Conservation (phyloP, 2,797 vertebrate genomes). For the Tympanoctomys barrerae region DNA sequence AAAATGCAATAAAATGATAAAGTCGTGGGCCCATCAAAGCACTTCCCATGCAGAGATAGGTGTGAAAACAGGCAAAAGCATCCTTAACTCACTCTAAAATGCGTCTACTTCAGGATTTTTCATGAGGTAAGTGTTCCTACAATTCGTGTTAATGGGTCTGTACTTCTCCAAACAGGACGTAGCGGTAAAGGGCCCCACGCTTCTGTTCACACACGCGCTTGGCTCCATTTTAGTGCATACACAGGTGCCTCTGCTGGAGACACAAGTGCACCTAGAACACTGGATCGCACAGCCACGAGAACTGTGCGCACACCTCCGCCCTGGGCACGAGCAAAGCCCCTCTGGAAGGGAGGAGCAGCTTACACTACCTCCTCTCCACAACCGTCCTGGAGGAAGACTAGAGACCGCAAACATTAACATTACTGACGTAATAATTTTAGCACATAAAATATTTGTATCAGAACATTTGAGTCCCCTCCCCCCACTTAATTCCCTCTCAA, state of each 20-base stretch:
- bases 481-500: conserved; percentile 35
- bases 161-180: conserved; percentile 9
- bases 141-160: neutral
- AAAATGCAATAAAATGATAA: conserved; percentile 90
- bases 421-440: neutral
- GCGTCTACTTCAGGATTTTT: neutral
- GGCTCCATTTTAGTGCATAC: neutral
- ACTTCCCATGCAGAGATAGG: conserved; percentile 80
- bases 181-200: neutral
- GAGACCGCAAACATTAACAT: neutral
- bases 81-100: conserved; percentile 64
- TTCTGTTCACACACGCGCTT: conserved; percentile 33
- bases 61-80: conserved; percentile 78
- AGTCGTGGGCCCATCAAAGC: conserved; percentile 84
- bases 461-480: neutral
- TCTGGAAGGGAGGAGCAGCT: neutral
- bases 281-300: neutral
- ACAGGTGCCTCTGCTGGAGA: neutral
- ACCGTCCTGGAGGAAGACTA: neutral
- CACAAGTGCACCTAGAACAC: neutral
- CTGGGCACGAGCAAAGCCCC: neutral
- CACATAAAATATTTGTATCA: neutral
- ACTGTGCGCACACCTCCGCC: neutral
- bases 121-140: neutral
- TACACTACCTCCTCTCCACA: neutral